Evolutionary conservation across 2,888 invertebrate species (phyloP).

Genomic region (Cerastis rubricosa): DNA sequence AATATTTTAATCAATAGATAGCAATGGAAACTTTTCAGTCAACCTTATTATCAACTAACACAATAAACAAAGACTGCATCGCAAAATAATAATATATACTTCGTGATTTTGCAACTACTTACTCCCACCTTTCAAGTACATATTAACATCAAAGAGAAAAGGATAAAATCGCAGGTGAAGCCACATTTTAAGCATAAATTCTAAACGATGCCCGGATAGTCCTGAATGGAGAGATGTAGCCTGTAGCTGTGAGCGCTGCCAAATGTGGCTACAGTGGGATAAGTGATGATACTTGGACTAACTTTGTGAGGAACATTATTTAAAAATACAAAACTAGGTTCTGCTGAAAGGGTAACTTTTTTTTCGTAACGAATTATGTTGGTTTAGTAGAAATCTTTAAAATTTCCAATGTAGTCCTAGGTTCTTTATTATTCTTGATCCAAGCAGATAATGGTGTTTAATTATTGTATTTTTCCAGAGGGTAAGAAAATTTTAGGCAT

Average conservation of each 20-base stretch:
- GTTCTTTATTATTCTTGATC: neutral
- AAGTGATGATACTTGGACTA: neutral
- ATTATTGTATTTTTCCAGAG: neutral
- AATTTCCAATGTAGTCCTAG: neutral
- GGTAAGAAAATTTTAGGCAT: neutral
- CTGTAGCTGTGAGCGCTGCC: conserved; percentile 18
- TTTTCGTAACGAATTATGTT: neutral
- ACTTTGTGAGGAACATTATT: conserved; percentile 4
- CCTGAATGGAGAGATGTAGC: conserved; percentile 39
- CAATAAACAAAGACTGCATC: neutral
- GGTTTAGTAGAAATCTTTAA: neutral
- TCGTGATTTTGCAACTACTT: neutral
- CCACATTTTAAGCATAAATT: conserved; percentile 48
- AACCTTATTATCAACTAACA: neutral
- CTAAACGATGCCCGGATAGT: conserved; percentile 35
- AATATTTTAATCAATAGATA: neutral
- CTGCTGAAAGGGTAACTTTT: neutral
- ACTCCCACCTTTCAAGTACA: neutral
- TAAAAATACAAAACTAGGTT: neutral
- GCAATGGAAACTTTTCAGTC: neutral
- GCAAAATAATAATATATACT: neutral
- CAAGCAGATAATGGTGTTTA: neutral
- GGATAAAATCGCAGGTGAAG: conserved; percentile 37
- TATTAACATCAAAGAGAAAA: conserved; percentile 32
- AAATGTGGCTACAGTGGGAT: conserved; percentile 27